Base-by-base conservation (phyloP, 2,888 invertebrate genomes). In the Trissoscelio sp. region DNA sequence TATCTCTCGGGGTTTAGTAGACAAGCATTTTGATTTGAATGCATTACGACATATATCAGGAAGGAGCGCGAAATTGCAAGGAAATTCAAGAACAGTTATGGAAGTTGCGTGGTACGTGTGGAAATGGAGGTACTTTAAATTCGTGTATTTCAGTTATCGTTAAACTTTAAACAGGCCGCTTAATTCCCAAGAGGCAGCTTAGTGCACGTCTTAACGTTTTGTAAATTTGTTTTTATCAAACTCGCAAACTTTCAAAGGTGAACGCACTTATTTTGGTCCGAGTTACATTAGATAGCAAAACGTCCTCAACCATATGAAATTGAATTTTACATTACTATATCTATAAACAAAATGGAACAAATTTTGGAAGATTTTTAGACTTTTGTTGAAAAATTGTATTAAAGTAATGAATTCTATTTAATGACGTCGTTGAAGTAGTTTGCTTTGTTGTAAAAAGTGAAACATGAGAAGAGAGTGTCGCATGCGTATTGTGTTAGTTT, bases 131-230 rank as follows among this genome's bases (percentile, higher is more conserved):
- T 37, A 57, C 39, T 44, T 62, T 31, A 46, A 39, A 73, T 64
- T 74, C 64, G 57, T 18, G 53, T 66, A 42, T 75, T 66, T 75
- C 75, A 51, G 75, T 66, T 75, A 75, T 75, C 66, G 75, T 66
- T 64, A 48, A 75, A 75, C 57, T 75, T 75, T 75, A 51, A 75
- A 48, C 66, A 42, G 62, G 34, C 44, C 64, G 64, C 64, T 48
- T 66, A 66, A 75, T 66, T 75, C 66, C 58, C 75, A n/a, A n/a
- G 74, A 66, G 57, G 16, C 0, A 46, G 53, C 72, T 60, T 51
- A 51, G 46, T 18, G 72, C 37, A 12, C 16, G 31, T 24, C 37
- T 70, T 70, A 72, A 53, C 51, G 53, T 72, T 72, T 60, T 60
- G 58, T 12, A 51, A 58, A 72, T 60, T 60, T 39, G 18, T 60